Conservation (phyloP, 1,140 invertebrate species). For the Drosophila ambigua region DNA sequence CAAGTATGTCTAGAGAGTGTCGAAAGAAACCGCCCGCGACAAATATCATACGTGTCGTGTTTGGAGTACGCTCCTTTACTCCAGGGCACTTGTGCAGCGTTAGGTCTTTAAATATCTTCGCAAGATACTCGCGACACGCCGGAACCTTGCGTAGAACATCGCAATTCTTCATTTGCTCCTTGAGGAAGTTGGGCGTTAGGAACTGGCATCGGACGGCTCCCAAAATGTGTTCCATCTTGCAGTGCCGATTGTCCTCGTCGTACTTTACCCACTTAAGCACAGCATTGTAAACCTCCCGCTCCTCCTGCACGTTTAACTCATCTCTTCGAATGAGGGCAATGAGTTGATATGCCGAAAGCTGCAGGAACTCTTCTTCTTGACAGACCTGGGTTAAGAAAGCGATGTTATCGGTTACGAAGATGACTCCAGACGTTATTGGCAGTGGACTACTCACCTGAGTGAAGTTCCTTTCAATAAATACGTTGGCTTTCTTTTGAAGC, state of each 20-base stretch:
- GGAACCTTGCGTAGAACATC: slow-evolving; percentile 94
- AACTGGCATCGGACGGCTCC: slow-evolving; percentile 95
- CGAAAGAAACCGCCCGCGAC: slow-evolving; percentile 94
- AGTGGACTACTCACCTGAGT: slow-evolving; percentile 86
- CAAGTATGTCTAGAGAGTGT: slow-evolving; percentile 93
- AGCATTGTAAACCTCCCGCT: slow-evolving; percentile 95
- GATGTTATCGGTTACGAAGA: background rate
- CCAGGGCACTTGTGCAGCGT: slow-evolving; percentile 92
- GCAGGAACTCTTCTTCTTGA: slow-evolving; percentile 95
- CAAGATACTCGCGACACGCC: slow-evolving; percentile 94
- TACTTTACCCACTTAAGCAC: slow-evolving; percentile 95
- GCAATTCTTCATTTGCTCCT: slow-evolving; percentile 96
- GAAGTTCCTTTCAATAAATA: slow-evolving; percentile 96
- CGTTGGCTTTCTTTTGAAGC: slow-evolving; percentile 92
- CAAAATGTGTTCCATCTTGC: slow-evolving; percentile 94
- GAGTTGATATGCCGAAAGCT: slow-evolving; percentile 91
- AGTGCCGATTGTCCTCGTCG: slow-evolving; percentile 92
- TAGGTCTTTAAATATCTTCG: slow-evolving; percentile 94
- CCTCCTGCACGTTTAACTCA: slow-evolving; percentile 95
- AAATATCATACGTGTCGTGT: slow-evolving; percentile 94
- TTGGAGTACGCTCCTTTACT: slow-evolving; percentile 93
- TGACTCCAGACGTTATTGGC: accelerated
- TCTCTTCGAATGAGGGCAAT: slow-evolving; percentile 93
- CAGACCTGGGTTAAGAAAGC: slow-evolving; percentile 86
- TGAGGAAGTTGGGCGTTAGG: slow-evolving; percentile 94